phyloP scores from a whole-genome alignment of 1,140 invertebrate genomes.

The Ostrea denselamellosa region DNA sequence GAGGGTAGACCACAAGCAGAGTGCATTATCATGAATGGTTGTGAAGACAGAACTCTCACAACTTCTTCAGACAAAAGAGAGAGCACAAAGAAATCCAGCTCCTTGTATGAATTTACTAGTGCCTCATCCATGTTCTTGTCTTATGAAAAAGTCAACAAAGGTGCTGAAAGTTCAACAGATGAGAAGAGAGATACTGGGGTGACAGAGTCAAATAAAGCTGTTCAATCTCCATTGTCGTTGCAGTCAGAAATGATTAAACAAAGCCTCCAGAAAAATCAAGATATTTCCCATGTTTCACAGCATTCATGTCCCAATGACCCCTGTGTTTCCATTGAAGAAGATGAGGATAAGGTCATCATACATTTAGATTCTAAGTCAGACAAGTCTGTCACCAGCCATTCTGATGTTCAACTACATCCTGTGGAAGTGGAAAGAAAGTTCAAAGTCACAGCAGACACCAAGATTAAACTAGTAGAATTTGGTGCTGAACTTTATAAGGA shows the following conservation, averaged over 20 bases:
- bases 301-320: conserved; percentile 11
- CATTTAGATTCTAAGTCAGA: conserved; percentile 37
- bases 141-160: conserved; percentile 19
- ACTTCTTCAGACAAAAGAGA: background rate
- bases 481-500: conserved; percentile 63
- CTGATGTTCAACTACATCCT: conserved; percentile 29
- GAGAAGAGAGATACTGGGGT: conserved; percentile 1
- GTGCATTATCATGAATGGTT: background rate
- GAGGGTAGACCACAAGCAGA: background rate
- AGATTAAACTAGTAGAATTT: conserved; percentile 57
- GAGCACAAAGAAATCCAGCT: background rate
- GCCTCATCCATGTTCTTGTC: conserved; percentile 33
- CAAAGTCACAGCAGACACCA: conserved; percentile 57
- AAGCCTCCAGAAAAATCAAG: background rate
- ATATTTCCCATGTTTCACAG: background rate
- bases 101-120: conserved; percentile 33
- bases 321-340: conserved; percentile 45
- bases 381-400: background rate
- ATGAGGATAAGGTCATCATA: conserved; percentile 53
- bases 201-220: background rate
- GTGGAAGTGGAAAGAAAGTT: conserved; percentile 73
- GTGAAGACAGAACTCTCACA: background rate
- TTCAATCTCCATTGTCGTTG: background rate
- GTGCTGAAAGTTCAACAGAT: background rate
- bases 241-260: conserved; percentile 13